phyloP scores from a whole-genome alignment of 1,140 invertebrate genomes.

The Chionoecetes opilio region DNA sequence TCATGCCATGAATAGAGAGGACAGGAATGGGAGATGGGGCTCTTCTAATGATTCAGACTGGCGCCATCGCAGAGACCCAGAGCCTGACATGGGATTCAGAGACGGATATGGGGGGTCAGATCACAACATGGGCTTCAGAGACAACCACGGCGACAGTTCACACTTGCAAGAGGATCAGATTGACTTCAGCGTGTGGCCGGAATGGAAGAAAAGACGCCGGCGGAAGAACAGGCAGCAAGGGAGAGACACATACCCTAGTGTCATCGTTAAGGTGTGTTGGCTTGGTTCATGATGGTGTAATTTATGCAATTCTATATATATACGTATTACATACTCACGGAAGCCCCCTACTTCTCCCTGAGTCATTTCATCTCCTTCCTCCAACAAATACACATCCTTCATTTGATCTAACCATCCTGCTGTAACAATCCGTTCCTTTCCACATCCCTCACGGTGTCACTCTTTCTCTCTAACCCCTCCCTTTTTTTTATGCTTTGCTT shows the following conservation, averaged over 20 bases:
- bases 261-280: constrained; percentile 52
- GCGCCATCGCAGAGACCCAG: not conserved
- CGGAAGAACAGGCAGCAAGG: not conserved
- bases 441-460: too few species aligned
- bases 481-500: too few species aligned
- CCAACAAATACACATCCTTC: too few species aligned
- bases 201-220: constrained; percentile 53
- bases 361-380: too few species aligned
- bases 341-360: too few species aligned
- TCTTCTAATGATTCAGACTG: not conserved
- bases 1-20: not conserved
- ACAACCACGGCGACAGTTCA: not conserved
- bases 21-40: not conserved
- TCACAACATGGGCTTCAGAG: not conserved
- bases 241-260: constrained; percentile 45
- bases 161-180: not conserved
- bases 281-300: not conserved
- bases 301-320: too few species aligned
- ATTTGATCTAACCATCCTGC: too few species aligned
- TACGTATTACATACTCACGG: too few species aligned
- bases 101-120: not conserved
- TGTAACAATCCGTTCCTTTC: too few species aligned
- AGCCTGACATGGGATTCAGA: not conserved
- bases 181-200: constrained; percentile 41
- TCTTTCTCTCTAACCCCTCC: too few species aligned